Percentiles rank a stretch among this genome's conserved stretches.
Conservation (phyloP, 2,797 vertebrate genomes). For the Pogonophryne albipinna region DNA sequence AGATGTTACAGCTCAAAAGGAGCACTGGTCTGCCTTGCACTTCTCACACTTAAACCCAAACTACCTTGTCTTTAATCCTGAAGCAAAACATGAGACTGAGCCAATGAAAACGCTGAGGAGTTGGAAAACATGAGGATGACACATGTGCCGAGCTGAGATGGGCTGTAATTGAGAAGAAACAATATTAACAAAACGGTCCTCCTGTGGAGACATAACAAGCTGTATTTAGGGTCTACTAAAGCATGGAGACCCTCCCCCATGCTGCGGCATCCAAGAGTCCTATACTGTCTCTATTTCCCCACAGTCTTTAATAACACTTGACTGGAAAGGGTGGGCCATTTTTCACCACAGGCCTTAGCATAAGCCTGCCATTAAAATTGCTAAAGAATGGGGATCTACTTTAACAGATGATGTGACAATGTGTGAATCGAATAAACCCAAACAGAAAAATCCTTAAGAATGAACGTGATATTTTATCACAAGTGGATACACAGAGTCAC, state of each 20-base stretch:
- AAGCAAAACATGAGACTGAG: conserved; percentile 33
- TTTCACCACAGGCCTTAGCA: conserved; percentile 29
- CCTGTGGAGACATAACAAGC: conserved; percentile 40
- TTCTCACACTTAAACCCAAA: conserved; percentile 47
- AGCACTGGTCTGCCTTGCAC: background rate
- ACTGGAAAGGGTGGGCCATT: conserved; percentile 54
- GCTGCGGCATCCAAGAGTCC: conserved; percentile 30
- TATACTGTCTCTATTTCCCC: conserved; percentile 57
- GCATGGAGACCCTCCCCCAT: conserved; percentile 18
- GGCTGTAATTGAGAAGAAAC: conserved; percentile 60
- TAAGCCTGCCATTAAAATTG: conserved; percentile 4
- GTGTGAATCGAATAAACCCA: background rate
- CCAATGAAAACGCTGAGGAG: conserved; percentile 44
- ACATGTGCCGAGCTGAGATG: conserved; percentile 42
- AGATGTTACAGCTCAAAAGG: conserved; percentile 13
- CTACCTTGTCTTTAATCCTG: conserved; percentile 33
- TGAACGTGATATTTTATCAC: conserved; percentile 8
- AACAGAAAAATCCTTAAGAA: background rate
- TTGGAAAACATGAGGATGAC: conserved; percentile 55
- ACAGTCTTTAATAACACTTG: conserved; percentile 61
- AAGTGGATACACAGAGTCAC: background rate
- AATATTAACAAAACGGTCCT: conserved; percentile 55
- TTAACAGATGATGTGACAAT: conserved; percentile 2
- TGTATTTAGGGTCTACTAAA: conserved; percentile 52
- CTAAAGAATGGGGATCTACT: conserved; percentile 13